Conservation (phyloP, 1,140 invertebrate genomes). For the Macrocentrus cingulum region DNA sequence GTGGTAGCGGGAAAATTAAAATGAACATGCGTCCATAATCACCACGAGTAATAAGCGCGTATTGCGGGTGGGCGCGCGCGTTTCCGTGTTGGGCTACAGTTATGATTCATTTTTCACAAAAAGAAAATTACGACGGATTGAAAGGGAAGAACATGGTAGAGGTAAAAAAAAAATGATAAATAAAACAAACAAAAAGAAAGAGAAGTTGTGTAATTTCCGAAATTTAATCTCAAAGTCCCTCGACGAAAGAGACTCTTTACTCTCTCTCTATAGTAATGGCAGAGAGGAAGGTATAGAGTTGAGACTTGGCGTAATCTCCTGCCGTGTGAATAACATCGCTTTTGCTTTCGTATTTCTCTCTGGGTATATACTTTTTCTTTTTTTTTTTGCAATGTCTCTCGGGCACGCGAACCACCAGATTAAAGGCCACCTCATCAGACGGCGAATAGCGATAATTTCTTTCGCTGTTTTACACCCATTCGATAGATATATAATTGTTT, state of each 20-base stretch:
- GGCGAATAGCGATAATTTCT: slow-evolving; percentile 13
- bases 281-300: neutral
- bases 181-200: neutral
- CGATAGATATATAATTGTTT: neutral
- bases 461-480: neutral
- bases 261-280: neutral
- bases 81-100: slow-evolving; percentile 12
- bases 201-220: slow-evolving; percentile 28
- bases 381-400: slow-evolving; percentile 21
- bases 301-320: slow-evolving; percentile 20
- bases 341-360: slow-evolving; percentile 12
- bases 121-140: neutral
- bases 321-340: slow-evolving; percentile 28
- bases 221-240: slow-evolving; percentile 25
- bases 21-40: slow-evolving; percentile 28
- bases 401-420: slow-evolving; percentile 24
- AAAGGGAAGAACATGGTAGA: neutral
- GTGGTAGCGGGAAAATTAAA: slow-evolving; percentile 23
- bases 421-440: slow-evolving; percentile 17
- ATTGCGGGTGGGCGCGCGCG: slow-evolving; percentile 15
- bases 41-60: slow-evolving; percentile 30
- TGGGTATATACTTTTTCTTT: no score
- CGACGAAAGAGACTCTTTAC: slow-evolving; percentile 16
- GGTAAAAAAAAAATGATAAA: neutral
- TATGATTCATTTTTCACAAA: neutral